These are phyloP conservation scores for Liparis tanakae DNA, from an alignment of 2,797 vertebrate species.

Conservation along the genomic window DNA sequence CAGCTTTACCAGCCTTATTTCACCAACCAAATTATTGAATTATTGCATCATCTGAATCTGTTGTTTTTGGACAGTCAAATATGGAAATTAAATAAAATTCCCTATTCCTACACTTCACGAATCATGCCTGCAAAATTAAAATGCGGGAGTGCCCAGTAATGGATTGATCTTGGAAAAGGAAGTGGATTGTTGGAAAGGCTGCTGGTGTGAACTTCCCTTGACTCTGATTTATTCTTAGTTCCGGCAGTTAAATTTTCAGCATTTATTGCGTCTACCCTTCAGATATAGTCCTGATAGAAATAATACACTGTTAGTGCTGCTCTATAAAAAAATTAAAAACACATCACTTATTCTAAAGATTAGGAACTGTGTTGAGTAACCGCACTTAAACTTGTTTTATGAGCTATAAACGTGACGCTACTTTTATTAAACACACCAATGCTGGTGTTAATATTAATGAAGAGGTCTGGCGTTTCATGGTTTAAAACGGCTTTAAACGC, in stretches of 20 bases:
- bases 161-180: neutral
- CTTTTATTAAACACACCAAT: neutral
- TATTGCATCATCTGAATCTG: neutral
- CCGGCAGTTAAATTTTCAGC: neutral
- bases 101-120: neutral
- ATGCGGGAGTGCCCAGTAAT: neutral
- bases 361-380: neutral
- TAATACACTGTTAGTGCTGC: neutral
- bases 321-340: conserved; percentile 2
- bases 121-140: neutral
- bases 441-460: neutral
- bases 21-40: neutral
- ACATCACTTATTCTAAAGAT: neutral
- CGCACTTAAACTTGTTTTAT: neutral
- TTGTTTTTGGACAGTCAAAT: neutral
- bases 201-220: neutral
- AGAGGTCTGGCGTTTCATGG: too few relatives aligned
- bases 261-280: neutral
- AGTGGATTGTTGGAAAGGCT: neutral
- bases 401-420: neutral
- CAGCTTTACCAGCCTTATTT: neutral
- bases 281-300: neutral
- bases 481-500: too few relatives aligned
- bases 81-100: neutral
- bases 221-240: conserved; percentile 1